phyloP scores from a whole-genome alignment of 2,797 vertebrate species.

The Phaenicophaeus curvirostris region DNA sequence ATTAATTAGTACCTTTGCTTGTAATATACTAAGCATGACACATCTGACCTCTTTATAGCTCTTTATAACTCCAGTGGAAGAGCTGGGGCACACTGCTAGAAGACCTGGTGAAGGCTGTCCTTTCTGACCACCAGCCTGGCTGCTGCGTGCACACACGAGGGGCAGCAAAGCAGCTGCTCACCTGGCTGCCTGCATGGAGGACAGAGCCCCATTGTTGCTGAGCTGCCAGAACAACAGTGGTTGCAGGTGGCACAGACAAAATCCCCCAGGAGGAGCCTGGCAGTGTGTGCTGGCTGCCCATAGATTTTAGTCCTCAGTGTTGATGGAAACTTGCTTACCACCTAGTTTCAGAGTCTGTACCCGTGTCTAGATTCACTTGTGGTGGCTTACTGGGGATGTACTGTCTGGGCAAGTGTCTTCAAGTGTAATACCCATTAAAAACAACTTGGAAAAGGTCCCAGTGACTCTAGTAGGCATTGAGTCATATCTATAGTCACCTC shows the following conservation, averaged over 20 bases:
- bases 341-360: background rate
- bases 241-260: background rate
- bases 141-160: fast-evolving
- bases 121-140: fast-evolving
- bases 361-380: background rate
- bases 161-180: background rate
- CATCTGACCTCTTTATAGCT: background rate
- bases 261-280: background rate
- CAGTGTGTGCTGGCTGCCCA: fast-evolving
- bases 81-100: background rate
- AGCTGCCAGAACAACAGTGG: background rate
- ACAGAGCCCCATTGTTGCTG: fast-evolving
- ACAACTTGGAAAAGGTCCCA: background rate
- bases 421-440: background rate
- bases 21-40: background rate
- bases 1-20: background rate
- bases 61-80: fast-evolving
- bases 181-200: fast-evolving
- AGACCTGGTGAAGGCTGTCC: fast-evolving
- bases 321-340: background rate
- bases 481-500: background rate
- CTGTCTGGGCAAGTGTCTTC: background rate
- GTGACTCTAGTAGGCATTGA: background rate
- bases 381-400: background rate
- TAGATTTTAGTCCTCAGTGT: background rate